A percentile compares a stretch with the other conserved stretches of the same genome.
phyloP scores from a whole-genome alignment of 1,140 invertebrate genomes.

The Aradophagus sp. region DNA sequence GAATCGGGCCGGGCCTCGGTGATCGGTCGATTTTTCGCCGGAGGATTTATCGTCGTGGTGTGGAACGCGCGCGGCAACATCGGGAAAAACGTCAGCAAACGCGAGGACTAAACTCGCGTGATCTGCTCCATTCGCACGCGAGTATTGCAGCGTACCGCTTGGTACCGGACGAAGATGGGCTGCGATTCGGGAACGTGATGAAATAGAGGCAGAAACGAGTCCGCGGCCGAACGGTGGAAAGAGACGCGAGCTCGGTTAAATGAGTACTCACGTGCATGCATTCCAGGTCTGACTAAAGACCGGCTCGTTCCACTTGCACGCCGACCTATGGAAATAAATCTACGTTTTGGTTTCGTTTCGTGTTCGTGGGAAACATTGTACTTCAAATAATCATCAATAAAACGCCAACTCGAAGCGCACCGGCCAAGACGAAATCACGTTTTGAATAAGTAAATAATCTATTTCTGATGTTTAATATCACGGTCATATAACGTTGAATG shows the following conservation, averaged over 20 bases:
- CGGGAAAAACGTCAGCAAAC: constrained; percentile 20
- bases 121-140: constrained; percentile 32
- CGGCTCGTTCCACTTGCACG: constrained; percentile 27
- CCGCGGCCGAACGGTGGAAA: background rate
- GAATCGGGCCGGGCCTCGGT: constrained; percentile 10
- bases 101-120: constrained; percentile 40
- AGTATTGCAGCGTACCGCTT: constrained; percentile 23
- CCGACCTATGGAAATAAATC: constrained; percentile 27
- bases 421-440: too few species aligned
- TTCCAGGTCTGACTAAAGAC: constrained; percentile 43
- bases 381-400: too few species aligned
- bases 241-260: constrained; percentile 12
- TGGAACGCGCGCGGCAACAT: constrained; percentile 25
- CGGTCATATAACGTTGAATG: too few species aligned
- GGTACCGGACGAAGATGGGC: constrained; percentile 36
- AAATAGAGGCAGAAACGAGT: constrained; percentile 4
- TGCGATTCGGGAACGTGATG: constrained; percentile 21
- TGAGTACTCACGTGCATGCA: constrained; percentile 26
- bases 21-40: constrained; percentile 28
- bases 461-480: too few species aligned
- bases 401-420: too few species aligned
- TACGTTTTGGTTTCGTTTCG: constrained; percentile 8
- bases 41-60: constrained; percentile 26
- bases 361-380: too few species aligned
- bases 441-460: too few species aligned